phyloP scores from a whole-genome alignment of 2,113 vertebrate species.

The Bubo blakistoni region DNA sequence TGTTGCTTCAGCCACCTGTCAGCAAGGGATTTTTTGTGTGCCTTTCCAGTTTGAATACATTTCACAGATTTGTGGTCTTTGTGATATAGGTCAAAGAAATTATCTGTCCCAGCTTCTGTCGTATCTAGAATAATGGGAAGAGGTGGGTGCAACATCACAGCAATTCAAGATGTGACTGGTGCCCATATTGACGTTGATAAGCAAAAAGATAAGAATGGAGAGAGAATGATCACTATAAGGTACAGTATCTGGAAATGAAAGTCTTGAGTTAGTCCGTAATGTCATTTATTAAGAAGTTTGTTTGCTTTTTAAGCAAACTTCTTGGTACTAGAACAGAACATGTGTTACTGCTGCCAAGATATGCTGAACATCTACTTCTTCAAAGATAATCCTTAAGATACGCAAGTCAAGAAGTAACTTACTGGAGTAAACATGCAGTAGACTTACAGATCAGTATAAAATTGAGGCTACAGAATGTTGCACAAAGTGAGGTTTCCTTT shows the following conservation, averaged over 20 bases:
- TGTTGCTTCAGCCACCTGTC: neutral
- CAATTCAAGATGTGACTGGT: constrained; percentile 97
- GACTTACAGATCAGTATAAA: neutral
- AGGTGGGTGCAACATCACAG: constrained; percentile 98
- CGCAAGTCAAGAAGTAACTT: neutral
- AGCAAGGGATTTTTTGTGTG: neutral
- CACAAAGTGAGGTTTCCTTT: neutral
- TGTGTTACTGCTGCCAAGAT: neutral
- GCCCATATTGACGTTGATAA: constrained; percentile 99
- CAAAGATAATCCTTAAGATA: neutral
- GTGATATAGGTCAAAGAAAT: constrained; percentile 92
- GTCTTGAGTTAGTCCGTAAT: neutral
- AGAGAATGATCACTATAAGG: constrained; percentile 99
- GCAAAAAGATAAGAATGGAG: constrained; percentile 99
- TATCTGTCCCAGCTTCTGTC: constrained; percentile 96
- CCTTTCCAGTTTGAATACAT: neutral
- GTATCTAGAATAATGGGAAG: constrained; percentile 98
- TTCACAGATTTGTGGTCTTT: constrained; percentile 45
- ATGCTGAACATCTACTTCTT: neutral
- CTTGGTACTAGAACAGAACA: neutral
- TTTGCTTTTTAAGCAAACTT: neutral
- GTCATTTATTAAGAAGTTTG: neutral
- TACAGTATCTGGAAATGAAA: constrained; percentile 57
- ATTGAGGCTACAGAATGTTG: fast-evolving
- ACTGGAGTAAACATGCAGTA: neutral